Conservation (phyloP, 2,888 invertebrate species). For the Druceiella hillmani region DNA sequence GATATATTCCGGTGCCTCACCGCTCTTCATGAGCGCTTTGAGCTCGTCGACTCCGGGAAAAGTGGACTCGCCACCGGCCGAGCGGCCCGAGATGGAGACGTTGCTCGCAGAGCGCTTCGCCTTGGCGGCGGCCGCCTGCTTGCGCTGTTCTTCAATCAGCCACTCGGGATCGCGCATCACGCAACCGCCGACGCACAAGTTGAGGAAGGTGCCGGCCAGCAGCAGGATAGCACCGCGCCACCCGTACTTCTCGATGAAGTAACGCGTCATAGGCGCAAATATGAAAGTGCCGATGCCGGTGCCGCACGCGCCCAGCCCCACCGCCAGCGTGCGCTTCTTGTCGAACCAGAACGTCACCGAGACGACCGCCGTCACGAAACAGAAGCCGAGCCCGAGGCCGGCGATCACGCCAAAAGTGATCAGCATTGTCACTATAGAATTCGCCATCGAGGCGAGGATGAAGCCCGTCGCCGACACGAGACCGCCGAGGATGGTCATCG, state of each 20-base stretch:
- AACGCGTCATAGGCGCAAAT: slow-evolving; percentile 80
- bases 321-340: slow-evolving; percentile 78
- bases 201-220: slow-evolving; percentile 77
- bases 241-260: slow-evolving; percentile 70
- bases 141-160: slow-evolving; percentile 62
- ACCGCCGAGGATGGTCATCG: slow-evolving; percentile 71
- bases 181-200: slow-evolving; percentile 80
- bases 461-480: slow-evolving; percentile 71
- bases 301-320: slow-evolving; percentile 82
- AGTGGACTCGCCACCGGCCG: slow-evolving; percentile 50
- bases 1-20: slow-evolving; percentile 62
- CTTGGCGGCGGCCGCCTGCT: slow-evolving; percentile 46
- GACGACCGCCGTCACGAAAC: slow-evolving; percentile 86
- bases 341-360: slow-evolving; percentile 93
- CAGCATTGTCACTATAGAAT: slow-evolving; percentile 72
- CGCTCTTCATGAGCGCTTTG: slow-evolving; percentile 63
- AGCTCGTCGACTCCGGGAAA: slow-evolving; percentile 63
- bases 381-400: slow-evolving; percentile 77
- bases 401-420: slow-evolving; percentile 81
- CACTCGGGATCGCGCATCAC: slow-evolving; percentile 87
- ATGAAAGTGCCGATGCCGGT: slow-evolving; percentile 86
- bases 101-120: slow-evolving; percentile 48
- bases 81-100: slow-evolving; percentile 44
- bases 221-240: slow-evolving; percentile 81
- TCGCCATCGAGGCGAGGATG: slow-evolving; percentile 64